Conservation (phyloP, 2,888 invertebrate genomes). For the Sinotaia quadrata region DNA sequence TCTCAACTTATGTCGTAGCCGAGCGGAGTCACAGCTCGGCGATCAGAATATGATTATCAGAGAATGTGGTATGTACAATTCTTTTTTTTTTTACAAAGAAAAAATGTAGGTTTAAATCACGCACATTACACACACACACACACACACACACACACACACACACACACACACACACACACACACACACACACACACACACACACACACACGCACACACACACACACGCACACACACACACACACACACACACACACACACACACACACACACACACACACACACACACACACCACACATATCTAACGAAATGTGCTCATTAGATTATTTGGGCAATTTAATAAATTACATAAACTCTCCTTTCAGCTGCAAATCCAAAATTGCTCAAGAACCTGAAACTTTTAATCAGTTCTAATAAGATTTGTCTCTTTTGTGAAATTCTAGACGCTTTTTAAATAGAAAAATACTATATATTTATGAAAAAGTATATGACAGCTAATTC, state of each 20-base stretch:
- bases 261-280: slow-evolving; percentile 17
- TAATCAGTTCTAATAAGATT: too few relatives aligned
- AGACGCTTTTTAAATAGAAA: too few relatives aligned
- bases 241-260: slow-evolving; percentile 22
- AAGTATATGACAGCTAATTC: too few relatives aligned
- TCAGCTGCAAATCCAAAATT: too few relatives aligned
- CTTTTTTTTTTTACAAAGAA: background rate
- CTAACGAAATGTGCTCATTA: too few relatives aligned
- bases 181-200: slow-evolving; percentile 8
- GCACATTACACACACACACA: background rate
- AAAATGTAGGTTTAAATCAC: slow-evolving; percentile 3
- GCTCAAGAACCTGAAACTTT: too few relatives aligned
- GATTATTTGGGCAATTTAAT: too few relatives aligned
- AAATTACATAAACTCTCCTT: too few relatives aligned
- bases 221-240: slow-evolving; percentile 6
- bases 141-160: slow-evolving; percentile 21
- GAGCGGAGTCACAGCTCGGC: background rate
- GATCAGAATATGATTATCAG: background rate
- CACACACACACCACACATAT: slow-evolving; percentile 3
- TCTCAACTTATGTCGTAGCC: slow-evolving; percentile 7
- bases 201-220: slow-evolving; percentile 20
- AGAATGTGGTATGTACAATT: background rate
- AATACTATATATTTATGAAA: too few relatives aligned
- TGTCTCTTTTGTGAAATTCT: too few relatives aligned
- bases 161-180: slow-evolving; percentile 23